A percentile compares a stretch with the other conserved stretches of the same genome.
These are phyloP conservation scores for Drosophila anceps DNA, from an alignment of 2,888 invertebrate species.

Conservation along the genomic window DNA sequence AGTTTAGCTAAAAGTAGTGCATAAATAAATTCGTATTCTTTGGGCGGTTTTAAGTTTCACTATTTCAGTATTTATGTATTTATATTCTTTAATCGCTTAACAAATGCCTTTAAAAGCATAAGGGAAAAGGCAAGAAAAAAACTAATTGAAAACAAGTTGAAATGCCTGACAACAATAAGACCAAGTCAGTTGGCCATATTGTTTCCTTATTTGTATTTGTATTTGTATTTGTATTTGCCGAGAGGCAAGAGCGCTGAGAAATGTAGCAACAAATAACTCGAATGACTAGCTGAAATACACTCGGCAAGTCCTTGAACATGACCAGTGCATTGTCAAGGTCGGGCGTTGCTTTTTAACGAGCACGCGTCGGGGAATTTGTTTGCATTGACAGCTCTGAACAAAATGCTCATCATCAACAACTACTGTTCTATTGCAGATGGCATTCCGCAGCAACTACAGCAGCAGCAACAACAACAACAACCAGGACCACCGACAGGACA, in stretches of 20 bases:
- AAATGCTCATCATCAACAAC: constrained; percentile 38
- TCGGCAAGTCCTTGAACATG: not conserved
- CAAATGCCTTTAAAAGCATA: not conserved
- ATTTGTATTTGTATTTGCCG: not conserved
- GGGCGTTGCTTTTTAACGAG: constrained; percentile 6
- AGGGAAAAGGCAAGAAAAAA: not conserved
- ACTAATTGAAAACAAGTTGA: not conserved
- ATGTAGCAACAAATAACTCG: not conserved
- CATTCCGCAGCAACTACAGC: constrained; percentile 31
- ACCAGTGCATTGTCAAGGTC: constrained; percentile 16
- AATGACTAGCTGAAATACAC: constrained; percentile 2
- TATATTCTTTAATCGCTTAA: not conserved
- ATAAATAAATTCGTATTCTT: too few species aligned
- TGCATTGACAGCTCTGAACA: constrained; percentile 14
- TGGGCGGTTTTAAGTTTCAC: too few species aligned
- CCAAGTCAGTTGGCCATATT: not conserved
- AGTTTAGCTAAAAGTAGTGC: too few species aligned
- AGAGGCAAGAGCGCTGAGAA: too few species aligned
- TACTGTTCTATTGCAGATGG: constrained; percentile 53
- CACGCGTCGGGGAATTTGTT: constrained; percentile 7
- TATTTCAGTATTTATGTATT: too few species aligned
- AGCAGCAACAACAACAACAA: constrained; percentile 38
- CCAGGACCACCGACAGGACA: constrained; percentile 8
- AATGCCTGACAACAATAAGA: not conserved
- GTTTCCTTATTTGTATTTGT: not conserved